Conservation (phyloP, 2,797 vertebrate species). For the Danio tinwini region DNA sequence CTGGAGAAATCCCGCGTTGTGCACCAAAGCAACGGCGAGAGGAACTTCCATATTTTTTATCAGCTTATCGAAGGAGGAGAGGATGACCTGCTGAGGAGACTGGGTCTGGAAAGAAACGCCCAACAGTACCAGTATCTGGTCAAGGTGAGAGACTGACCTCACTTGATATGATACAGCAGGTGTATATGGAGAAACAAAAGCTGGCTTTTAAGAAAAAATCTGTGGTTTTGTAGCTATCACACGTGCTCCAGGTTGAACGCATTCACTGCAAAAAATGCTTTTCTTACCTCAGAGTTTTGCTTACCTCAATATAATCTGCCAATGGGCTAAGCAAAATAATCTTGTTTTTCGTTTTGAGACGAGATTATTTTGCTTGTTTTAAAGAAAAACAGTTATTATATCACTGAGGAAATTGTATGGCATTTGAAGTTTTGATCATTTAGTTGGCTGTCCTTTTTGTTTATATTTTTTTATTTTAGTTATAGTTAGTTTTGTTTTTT, state of each 20-base stretch:
- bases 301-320: no score
- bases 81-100: constrained; percentile 89
- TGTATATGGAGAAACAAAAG: not conserved
- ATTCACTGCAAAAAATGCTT: no score
- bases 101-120: constrained; percentile 92
- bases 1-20: constrained; percentile 98
- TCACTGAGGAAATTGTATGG: no score
- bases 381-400: no score
- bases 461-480: no score
- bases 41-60: constrained; percentile 99
- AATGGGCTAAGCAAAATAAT: no score
- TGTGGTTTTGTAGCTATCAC: not conserved
- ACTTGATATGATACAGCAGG: not conserved
- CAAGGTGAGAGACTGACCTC: constrained; percentile 78
- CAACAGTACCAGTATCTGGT: constrained; percentile 96
- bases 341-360: no score
- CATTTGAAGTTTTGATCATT: no score
- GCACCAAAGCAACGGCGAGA: constrained; percentile 95
- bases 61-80: constrained; percentile 96
- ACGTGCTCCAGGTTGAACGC: not conserved
- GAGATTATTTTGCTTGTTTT: no score
- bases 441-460: no score
- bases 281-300: no score
- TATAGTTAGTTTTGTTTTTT: no score
- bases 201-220: not conserved